Percentiles rank a stretch among this genome's conserved stretches.
Conservation (phyloP, 2,888 invertebrate genomes). For the Drosophila putrida region DNA sequence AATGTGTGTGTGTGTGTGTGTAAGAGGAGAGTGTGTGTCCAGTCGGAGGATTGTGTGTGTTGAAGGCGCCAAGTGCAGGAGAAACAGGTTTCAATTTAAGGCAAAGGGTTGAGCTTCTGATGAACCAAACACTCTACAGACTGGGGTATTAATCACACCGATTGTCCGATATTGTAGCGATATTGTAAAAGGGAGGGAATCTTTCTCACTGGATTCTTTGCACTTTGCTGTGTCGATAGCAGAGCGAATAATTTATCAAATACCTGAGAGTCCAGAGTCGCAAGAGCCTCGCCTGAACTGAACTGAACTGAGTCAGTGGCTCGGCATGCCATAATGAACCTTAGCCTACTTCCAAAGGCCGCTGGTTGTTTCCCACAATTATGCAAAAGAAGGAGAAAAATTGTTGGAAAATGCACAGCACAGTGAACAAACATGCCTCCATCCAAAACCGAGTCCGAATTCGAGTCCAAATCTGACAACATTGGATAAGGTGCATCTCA, state of each 20-base stretch:
- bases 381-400: conserved; percentile 71
- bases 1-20: conserved; percentile 35
- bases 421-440: conserved; percentile 72
- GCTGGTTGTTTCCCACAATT: conserved; percentile 81
- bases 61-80: conserved; percentile 57
- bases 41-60: conserved; percentile 33
- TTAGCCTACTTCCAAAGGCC: conserved; percentile 78
- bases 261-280: conserved; percentile 16
- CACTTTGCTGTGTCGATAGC: conserved; percentile 68
- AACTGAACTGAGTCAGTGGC: conserved; percentile 71
- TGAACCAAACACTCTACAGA: not conserved
- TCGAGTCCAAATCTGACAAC: conserved; percentile 10
- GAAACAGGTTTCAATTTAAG: conserved; percentile 45
- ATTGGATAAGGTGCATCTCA: conserved; percentile 73
- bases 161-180: conserved; percentile 20
- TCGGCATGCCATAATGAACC: conserved; percentile 79
- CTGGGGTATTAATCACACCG: conserved; percentile 24
- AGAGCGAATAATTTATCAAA: conserved; percentile 73
- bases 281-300: conserved; percentile 38
- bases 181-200: conserved; percentile 8
- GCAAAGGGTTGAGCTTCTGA: conserved; percentile 6
- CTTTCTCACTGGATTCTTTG: conserved; percentile 20
- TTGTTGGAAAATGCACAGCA: conserved; percentile 47
- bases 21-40: conserved; percentile 1
- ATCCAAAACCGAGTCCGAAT: conserved; percentile 6